Percentiles rank a stretch among this genome's conserved stretches.
Evolutionary conservation across 2,888 invertebrate species (phyloP).

Genomic region (Tenthredo distinguenda): DNA sequence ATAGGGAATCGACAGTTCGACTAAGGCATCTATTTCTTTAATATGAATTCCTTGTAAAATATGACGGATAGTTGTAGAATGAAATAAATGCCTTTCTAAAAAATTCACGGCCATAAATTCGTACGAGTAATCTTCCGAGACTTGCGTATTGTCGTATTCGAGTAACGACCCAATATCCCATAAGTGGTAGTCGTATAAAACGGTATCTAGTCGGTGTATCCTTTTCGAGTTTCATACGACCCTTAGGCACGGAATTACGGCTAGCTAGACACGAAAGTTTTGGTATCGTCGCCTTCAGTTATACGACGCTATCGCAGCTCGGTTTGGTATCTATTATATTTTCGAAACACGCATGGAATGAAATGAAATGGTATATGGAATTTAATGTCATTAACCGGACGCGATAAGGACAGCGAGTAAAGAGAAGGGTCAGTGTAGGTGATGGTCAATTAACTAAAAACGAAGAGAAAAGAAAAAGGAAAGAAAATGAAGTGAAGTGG

Average conservation of each 20-base stretch:
- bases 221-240: constrained; percentile 18
- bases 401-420: constrained; percentile 23
- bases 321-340: constrained; percentile 34
- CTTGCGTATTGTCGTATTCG: constrained; percentile 38
- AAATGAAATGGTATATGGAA: constrained; percentile 12
- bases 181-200: constrained; percentile 26
- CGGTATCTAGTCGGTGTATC: constrained; percentile 34
- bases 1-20: background rate
- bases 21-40: background rate
- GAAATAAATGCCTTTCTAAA: background rate
- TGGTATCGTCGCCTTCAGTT: constrained; percentile 17
- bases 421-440: constrained; percentile 29
- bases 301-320: background rate
- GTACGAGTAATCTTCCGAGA: constrained; percentile 19
- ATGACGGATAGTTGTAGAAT: background rate
- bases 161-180: constrained; percentile 39
- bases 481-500: background rate
- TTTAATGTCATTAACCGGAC: constrained; percentile 45
- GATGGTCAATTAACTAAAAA: background rate
- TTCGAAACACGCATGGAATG: constrained; percentile 32
- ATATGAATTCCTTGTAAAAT: background rate
- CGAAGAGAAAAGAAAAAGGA: background rate
- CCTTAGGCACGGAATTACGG: constrained; percentile 32
- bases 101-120: background rate
- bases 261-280: constrained; percentile 29